Conservation (phyloP, 2,797 vertebrate species). For the Acridotheres tristis region DNA sequence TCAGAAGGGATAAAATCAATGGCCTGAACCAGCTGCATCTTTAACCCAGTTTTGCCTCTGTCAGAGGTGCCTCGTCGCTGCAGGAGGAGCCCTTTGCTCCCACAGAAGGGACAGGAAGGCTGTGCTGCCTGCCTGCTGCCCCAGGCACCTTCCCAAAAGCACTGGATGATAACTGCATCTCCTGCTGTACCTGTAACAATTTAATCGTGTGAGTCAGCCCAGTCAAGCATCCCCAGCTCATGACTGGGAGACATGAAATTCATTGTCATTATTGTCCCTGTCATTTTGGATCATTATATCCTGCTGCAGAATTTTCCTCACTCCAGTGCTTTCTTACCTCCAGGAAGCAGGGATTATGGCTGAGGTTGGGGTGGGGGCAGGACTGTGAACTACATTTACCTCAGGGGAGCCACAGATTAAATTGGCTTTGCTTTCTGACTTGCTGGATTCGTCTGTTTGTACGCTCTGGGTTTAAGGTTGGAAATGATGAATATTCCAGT, state of each 20-base stretch:
- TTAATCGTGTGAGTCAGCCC: constrained; percentile 98
- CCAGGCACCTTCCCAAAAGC: constrained; percentile 81
- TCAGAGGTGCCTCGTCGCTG: not conserved
- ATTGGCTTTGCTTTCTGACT: constrained; percentile 88
- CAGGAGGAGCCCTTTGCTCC: constrained; percentile 31
- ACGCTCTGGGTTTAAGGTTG: constrained; percentile 74
- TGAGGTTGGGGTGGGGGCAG: constrained; percentile 81
- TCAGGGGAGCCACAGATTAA: constrained; percentile 91
- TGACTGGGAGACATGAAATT: constrained; percentile 99
- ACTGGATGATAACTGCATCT: constrained; percentile 80
- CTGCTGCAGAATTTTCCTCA: constrained; percentile 92
- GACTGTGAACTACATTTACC: constrained; percentile 84
- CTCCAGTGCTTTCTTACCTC: constrained; percentile 95
- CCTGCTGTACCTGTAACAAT: constrained; percentile 95
- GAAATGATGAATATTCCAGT: constrained; percentile 78
- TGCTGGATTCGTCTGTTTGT: constrained; percentile 84
- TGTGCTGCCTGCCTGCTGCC: constrained; percentile 48
- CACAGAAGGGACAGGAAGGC: constrained; percentile 16
- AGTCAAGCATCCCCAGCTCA: constrained; percentile 91
- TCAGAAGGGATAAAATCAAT: constrained; percentile 29
- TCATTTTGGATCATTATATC: constrained; percentile 98
- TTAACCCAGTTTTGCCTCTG: constrained; percentile 61
- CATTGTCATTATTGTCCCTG: constrained; percentile 99
- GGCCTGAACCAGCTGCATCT: constrained; percentile 10
- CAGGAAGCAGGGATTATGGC: constrained; percentile 89